Percentiles rank a stretch among this genome's conserved stretches.
Evolutionary conservation across 2,113 vertebrate species (phyloP).

Genomic region (Zosterops japonicus): DNA sequence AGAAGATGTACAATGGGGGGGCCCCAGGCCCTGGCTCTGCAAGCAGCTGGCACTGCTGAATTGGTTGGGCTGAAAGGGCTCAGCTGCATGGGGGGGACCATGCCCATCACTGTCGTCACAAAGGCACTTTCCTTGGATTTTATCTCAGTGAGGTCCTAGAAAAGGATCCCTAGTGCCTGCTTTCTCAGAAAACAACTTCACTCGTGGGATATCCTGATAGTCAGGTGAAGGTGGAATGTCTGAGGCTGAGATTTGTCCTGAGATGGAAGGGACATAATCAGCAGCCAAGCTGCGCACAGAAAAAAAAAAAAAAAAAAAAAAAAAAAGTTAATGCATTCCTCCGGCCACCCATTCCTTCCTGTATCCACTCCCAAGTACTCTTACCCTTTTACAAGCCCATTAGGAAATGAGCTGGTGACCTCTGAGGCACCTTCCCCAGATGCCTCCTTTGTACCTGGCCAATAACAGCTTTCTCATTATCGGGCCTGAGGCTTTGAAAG

Average conservation of each 20-base stretch:
- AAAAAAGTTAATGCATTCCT: neutral
- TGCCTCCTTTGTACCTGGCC: neutral
- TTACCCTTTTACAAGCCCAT: neutral
- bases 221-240: neutral
- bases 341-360: neutral
- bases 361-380: neutral
- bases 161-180: neutral
- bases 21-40: constrained; percentile 18
- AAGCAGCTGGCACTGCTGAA: neutral
- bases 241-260: neutral
- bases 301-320: neutral
- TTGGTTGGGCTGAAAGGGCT: neutral
- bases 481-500: neutral
- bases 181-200: neutral
- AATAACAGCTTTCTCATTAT: neutral
- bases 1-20: constrained; percentile 29
- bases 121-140: neutral
- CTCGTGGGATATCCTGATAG: neutral
- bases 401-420: neutral
- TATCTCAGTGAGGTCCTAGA: neutral
- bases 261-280: neutral
- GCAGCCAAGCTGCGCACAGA: neutral
- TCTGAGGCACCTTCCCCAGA: neutral
- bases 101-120: neutral
- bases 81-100: neutral